A percentile compares a stretch with the other conserved stretches of the same genome.
These are phyloP conservation scores for Helicoverpa assulta DNA, from an alignment of 2,888 invertebrate genomes.

Conservation along the genomic window DNA sequence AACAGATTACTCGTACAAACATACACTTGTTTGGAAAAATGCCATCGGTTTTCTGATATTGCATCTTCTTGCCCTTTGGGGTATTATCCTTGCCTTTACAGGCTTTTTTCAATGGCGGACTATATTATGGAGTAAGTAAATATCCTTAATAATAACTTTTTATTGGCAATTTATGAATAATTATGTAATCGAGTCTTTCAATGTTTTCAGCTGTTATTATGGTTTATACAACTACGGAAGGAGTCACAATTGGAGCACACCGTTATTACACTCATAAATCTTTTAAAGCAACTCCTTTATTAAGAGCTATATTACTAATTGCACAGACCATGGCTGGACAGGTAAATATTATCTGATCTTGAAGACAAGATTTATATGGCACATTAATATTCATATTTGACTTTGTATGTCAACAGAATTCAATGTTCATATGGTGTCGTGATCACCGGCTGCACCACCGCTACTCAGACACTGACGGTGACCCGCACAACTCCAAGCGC, in stretches of 20 bases:
- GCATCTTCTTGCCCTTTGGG: constrained; percentile 88
- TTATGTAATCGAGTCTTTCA: constrained; percentile 9
- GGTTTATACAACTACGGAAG: constrained; percentile 80
- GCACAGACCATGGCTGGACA: constrained; percentile 94
- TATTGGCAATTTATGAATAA: not conserved
- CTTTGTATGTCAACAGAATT: constrained; percentile 89
- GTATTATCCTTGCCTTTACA: constrained; percentile 71
- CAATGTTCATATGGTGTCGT: constrained; percentile 94
- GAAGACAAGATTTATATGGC: not conserved
- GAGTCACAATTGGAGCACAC: constrained; percentile 95
- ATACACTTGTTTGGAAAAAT: constrained; percentile 91
- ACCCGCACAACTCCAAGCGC: constrained; percentile 94
- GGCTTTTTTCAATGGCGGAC: constrained; percentile 69
- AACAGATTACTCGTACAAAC: constrained; percentile 77
- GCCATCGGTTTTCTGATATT: constrained; percentile 90
- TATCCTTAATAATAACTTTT: not conserved
- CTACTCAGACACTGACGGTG: constrained; percentile 92
- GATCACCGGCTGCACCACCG: constrained; percentile 96
- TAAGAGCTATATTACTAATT: constrained; percentile 91
- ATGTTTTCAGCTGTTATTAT: constrained; percentile 53
- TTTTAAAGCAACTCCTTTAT: constrained; percentile 93
- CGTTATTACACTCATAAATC: constrained; percentile 94
- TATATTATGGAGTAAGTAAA: constrained; percentile 74
- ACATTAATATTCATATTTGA: not conserved
- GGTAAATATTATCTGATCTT: constrained; percentile 80